Base-by-base conservation (phyloP, 2,888 invertebrate species). In the Andricus quercusramuli region DNA sequence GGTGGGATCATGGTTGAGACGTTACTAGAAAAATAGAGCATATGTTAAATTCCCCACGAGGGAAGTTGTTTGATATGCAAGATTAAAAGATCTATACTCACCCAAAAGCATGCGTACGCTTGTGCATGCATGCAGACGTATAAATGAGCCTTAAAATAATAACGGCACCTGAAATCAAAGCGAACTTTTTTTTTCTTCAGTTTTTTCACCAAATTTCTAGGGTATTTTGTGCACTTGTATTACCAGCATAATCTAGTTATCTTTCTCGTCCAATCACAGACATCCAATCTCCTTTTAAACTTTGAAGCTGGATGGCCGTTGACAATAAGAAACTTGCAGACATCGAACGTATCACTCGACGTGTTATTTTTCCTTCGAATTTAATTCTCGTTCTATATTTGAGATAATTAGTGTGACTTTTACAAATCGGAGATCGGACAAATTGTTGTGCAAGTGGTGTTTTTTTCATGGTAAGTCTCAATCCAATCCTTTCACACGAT, bases 241-340 rank as follows among this genome's bases (percentile, higher is more conserved):
- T 56, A n/a, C 56, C 56, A 56, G n/a, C n/a, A 56, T n/a, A n/a
- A n/a, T 56, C 56, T n/a, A 56, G 56, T 56, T 56, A 9, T 56
- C 8, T 56, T 56, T 20, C n/a, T 56, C 3, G 11, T 9, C 56
- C 56, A 56, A 56, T 56, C 56, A 56, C 56, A n/a, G 56, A 9
- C n/a, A 6, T 3, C 0, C 8, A 2, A 11, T 56, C 20, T 20
- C n/a, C n/a, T 56, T 56, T 56, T 56, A 56, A 56, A 56, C 56
- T 56, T 56, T 56, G 56, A n/a, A 56, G 56, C 56, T 37, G 3
- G 2, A 56, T 56, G 56, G 15, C n/a, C 56, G 47, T 47, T 56
- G 56, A 56, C n/a, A 56, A 56, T 56, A 3, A 56, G 51, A 56
- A 56, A 3, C 51, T 8, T 51, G n/a, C 1, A n/a, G 51, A 51